Percentiles rank a stretch among this genome's conserved stretches.
These are phyloP conservation scores for Cyprinodon brontotheroides DNA, from an alignment of 2,113 vertebrate species.

Conservation along the genomic window DNA sequence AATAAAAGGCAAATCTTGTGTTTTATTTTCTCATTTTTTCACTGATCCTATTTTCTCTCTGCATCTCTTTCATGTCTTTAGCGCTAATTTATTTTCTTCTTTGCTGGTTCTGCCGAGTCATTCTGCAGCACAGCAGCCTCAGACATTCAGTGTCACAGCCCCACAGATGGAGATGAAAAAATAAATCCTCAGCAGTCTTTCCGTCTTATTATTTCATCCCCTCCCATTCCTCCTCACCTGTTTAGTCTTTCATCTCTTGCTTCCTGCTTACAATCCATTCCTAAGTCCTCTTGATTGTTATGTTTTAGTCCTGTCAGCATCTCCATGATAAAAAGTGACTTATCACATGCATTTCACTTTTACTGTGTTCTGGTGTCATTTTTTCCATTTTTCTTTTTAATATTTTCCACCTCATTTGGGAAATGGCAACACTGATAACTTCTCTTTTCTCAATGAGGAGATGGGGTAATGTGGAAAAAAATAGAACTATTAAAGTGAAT, in stretches of 20 bases:
- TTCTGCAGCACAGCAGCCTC: constrained; percentile 55
- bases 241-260: neutral
- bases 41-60: neutral
- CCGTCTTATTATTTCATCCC: constrained; percentile 11
- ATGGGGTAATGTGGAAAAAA: neutral
- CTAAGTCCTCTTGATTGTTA: constrained; percentile 7
- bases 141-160: constrained; percentile 35
- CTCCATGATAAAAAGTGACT: neutral
- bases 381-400: neutral
- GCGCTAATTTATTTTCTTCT: neutral
- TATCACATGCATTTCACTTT: neutral
- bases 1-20: neutral
- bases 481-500: neutral
- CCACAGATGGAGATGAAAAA: constrained; percentile 51
- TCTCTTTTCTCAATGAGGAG: neutral
- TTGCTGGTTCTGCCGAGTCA: constrained; percentile 52
- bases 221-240: constrained; percentile 4
- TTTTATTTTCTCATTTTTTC: neutral
- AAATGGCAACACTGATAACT: neutral
- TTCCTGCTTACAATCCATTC: neutral
- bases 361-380: neutral
- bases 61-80: neutral
- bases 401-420: neutral
- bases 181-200: constrained; percentile 57
- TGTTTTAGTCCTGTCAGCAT: constrained; percentile 6